Evolutionary conservation across 1,140 invertebrate genomes (phyloP), one percentile per base, ranked within the genome.

Genomic region (Idris sp.): DNA sequence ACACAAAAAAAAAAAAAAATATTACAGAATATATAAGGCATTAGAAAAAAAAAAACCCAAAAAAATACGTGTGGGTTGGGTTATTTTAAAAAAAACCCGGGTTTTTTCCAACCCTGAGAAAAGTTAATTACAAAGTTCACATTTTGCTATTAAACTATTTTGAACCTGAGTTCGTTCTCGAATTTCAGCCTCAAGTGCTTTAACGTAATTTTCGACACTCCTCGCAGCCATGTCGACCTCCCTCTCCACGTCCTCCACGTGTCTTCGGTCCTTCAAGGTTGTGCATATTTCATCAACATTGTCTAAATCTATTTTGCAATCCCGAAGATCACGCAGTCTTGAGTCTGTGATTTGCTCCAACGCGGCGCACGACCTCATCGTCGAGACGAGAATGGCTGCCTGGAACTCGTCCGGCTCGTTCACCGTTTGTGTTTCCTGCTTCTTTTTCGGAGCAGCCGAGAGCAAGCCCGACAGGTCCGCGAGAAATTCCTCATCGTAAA

Each of bases 401-500:
- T 88, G 85, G 80, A 88, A 89, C 54, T 88, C 87, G 43, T 89
- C 89, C 2, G 86, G 82, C 9, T 80, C 71, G 15, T 75, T 86
- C 58, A 90, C 85, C 9, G 89, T 87, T 79, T 92, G 90, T n/a
- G 84, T 79, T 58, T 92, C 90, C 78, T 89, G 88, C 80, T 93
- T 91, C 77, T 93, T 93, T 59, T 91, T 90, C 18, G 92, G 92
- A 10, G 92, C 90, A 16, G 93, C 92, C 62, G 92, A 94, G 4
- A 96, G 89, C 9, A 96, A 84, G 6, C 93, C 93, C 15, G 91
- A 93, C 3, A 98, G 87, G 87, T 97, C 95, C 14, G 92, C 89
- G 7, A 97, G 89, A 82, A 96, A 97, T 75, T 93, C 93, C 79
- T 95, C 92, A 82, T 93, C 93, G 84, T 97, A 98, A 4, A 98